Base-by-base conservation (phyloP, 2,113 vertebrate species). In the Strigops habroptila region DNA sequence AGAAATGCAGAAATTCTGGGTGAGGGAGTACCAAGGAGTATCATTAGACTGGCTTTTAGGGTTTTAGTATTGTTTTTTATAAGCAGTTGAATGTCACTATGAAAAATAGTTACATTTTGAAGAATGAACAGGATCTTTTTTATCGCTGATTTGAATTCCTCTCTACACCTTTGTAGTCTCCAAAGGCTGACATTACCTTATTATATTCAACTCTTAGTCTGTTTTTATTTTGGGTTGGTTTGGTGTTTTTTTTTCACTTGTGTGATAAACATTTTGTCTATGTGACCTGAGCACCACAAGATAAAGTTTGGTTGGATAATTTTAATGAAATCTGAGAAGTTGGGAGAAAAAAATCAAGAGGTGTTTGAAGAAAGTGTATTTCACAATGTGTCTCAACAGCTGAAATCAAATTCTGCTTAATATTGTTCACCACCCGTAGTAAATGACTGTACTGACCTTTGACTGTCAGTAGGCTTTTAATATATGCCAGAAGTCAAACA, bases 391-490 rank as follows among this genome's bases (percentile, higher is more conserved):
- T 48, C 82, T 53, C 23, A 52, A 80, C 70, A 91, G 67, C 63
- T 90, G 83, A 93, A 95, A 92, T 94, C 53, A 91, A 92, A 76
- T 82, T 82, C 69, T 53, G 70, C 87, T 89, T 91, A 91, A 87
- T 92, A 64, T 12, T 84, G 49, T 53, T 82, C 87, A 63, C 70
- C 82, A 67, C 23, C 33, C 16, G 60, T 57, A 71, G 39, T 70
- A 85, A 94, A 77, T 62, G 55, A 82, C 39, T 67, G 22, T 69
- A 49, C 3, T 70, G 39, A 75, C 73, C 82, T 91, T 94, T 87
- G 70, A 78, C 62, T 81, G 53, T 43, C 62, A 49, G 51, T 37
- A 53, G 3, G 12, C 48, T 91, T 87, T 86, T 48, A 74, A 57
- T 51, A 63, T 2, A 10, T 25, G 37, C 25, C 21, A 73, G 79